Evolutionary conservation across 2,888 invertebrate species (phyloP), one percentile per base, ranked within the genome.

Genomic region (Phyto melanocephala): DNA sequence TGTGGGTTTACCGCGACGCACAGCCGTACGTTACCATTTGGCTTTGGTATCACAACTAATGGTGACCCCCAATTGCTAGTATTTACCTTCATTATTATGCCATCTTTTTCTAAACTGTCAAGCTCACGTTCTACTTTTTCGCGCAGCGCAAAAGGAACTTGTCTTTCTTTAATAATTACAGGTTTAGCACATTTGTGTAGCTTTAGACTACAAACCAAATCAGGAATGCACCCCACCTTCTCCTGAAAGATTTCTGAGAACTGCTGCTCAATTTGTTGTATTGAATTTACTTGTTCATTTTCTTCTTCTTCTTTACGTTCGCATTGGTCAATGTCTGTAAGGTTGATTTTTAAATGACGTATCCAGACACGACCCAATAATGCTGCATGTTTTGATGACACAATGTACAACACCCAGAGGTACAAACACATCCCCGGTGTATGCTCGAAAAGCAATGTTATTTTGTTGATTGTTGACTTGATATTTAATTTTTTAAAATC

Each of bases 221-320:
- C n/a, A n/a, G n/a, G n/a, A n/a, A n/a, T n/a, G n/a, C n/a, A n/a
- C n/a, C n/a, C n/a, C 8, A 78, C 63, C 11, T 47, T 78, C 35
- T 78, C 17, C 24, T 70, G 45, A 71, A 78, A 78, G 28, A 71
- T 71, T 22, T 78, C 42, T 1, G 60, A 42, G 71, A 40, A 78
- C 52, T 62, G 47, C n/a, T 28, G n/a, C n/a, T n/a, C n/a, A n/a
- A 75, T 52, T 33, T 65, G 22, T 54, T 54, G 4, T 35, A 75
- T 54, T 22, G 63, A 75, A 4, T 65, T 42, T 42, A 42, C 15
- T 42, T 7, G 1, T 42, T n/a, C 15, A 15, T 42, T 42, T n/a
- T 42, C 42, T n/a, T n/a, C n/a, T n/a, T n/a, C n/a, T n/a, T 28
- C 47, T 63, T 35, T 35, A 35, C 33, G 15, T 56, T 33, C 15